Evolutionary conservation across 1,140 invertebrate genomes (phyloP).

Genomic region (Zophobas morio): DNA sequence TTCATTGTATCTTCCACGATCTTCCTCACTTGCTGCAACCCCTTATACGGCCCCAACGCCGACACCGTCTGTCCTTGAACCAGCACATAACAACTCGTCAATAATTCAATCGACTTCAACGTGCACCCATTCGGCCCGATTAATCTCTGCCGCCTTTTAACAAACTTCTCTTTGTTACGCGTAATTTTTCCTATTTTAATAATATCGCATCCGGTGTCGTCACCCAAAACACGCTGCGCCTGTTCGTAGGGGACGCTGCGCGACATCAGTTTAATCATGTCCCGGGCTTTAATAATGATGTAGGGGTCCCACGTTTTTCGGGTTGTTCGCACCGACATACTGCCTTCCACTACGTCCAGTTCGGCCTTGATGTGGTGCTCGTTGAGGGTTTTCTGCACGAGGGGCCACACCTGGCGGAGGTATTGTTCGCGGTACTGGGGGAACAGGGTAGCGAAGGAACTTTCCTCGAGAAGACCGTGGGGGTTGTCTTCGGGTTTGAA

Average conservation of each 20-base stretch:
- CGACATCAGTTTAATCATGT: constrained; percentile 95
- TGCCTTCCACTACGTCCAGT: constrained; percentile 95
- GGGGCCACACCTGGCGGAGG: constrained; percentile 94
- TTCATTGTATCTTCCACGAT: constrained; percentile 99
- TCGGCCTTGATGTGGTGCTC: constrained; percentile 90
- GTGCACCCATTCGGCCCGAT: constrained; percentile 98
- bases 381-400: constrained; percentile 89
- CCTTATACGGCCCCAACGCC: constrained; percentile 95
- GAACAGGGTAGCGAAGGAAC: constrained; percentile 80
- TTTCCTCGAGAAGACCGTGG: constrained; percentile 80
- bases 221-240: constrained; percentile 86
- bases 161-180: constrained; percentile 94
- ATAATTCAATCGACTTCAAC: constrained; percentile 96
- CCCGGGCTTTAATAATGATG: constrained; percentile 96
- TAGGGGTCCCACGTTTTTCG: constrained; percentile 99
- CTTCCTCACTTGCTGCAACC: constrained; percentile 91
- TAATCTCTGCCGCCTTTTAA: constrained; percentile 94
- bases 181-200: constrained; percentile 96
- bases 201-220: constrained; percentile 95
- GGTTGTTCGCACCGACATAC: constrained; percentile 94
- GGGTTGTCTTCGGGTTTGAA: constrained; percentile 95
- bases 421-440: constrained; percentile 97
- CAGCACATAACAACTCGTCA: constrained; percentile 98
- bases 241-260: constrained; percentile 98
- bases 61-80: constrained; percentile 99